Base-by-base conservation (phyloP, 2,888 invertebrate species). In the Nomada lathburiana region DNA sequence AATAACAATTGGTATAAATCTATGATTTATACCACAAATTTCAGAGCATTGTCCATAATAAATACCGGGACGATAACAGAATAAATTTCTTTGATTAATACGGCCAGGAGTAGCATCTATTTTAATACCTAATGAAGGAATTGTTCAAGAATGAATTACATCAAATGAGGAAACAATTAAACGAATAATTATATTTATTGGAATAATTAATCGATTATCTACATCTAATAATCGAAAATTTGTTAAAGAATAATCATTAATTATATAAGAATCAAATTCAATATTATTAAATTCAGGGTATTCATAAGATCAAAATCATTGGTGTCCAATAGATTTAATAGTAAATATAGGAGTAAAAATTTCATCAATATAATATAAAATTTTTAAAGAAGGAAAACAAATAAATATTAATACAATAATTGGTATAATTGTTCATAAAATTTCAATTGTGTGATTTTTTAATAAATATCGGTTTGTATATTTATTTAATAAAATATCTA, bases 1-100 rank as follows among this genome's bases (percentile, higher is more conserved):
- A 90, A 96, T 93, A 79, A 95, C 95, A 95, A 97, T 97, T 50
- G 97, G 97, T 94, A 97, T 97, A 95, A 97, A 97, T 79, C 96
- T 96, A 93, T 97, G 97, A 93, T 97, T 97, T 72, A 96, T 95
- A 0, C 97, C 97, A 94, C 97, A 97, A 94, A 97, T 97, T 95
- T 97, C 97, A 88, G 97, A 97, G 93, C 97, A 97, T 95, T 97
- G 97, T 0, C 97, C 97, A 94, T 94, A 97, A 94, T 95, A 96
- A 92, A 97, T 89, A 60, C 97, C 96, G 0, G 96, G 95, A 2
- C 95, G 95, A 86, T 95, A 94, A 89, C 94, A 94, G 73, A 7
- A 13, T 93, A 96, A 55, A 18, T 10, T 95, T 91, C 94, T 94
- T 96, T 96, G 96, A 89, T 96, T 96, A 93, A 96, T 87, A 60